Evolutionary conservation across 2,797 vertebrate genomes (phyloP), one percentile per base, ranked within the genome.

Genomic region (Rhinatrema bivittatum): DNA sequence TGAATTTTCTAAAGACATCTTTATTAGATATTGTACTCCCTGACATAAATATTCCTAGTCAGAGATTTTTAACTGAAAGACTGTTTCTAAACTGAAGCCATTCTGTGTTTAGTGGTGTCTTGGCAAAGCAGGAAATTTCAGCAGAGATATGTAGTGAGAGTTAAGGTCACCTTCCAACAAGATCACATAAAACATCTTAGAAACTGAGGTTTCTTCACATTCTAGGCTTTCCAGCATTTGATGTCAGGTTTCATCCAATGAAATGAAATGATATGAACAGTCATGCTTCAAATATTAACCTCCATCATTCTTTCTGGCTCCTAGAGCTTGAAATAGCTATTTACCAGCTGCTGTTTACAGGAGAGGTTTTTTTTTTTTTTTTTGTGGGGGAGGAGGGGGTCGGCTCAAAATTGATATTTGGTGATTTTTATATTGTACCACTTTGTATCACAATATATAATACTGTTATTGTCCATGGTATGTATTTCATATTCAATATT

Each of bases 111-210:
- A 57, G 62, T 47, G 30, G 10, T 50, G 61, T 32, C 50, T 47
- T 56, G 37, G 55, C 34, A 64, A 59, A 60, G 36, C 6, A 50
- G 20, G 20, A 70, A 66, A 62, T 55, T 42, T 65, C 36, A 42
- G 38, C 46, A 60, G 40, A n/a, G n/a, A 38, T 43, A 39, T 25
- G n/a, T 21, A 50, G 25, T 53, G 52, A 65, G 72, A 66, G 32
- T 53, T 72, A 65, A 75, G 59, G 61, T 79, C 62, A 84, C 74
- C 62, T 70, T 79, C 53, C 42, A 75, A 72, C 62, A 31, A 69
- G 44, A 6, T 20, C 50, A 56, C 21, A 61, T 51, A 72, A 64
- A 67, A 46, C 7, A 60, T 67, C 25, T 6, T 51, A 58, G 62
- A 59, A 61, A 62, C 26, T 34, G 11, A 36, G 39, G 4, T 43